Evolutionary conservation across 2,888 invertebrate genomes (phyloP), one percentile per base, ranked within the genome.

Genomic region (Suillia variegata): DNA sequence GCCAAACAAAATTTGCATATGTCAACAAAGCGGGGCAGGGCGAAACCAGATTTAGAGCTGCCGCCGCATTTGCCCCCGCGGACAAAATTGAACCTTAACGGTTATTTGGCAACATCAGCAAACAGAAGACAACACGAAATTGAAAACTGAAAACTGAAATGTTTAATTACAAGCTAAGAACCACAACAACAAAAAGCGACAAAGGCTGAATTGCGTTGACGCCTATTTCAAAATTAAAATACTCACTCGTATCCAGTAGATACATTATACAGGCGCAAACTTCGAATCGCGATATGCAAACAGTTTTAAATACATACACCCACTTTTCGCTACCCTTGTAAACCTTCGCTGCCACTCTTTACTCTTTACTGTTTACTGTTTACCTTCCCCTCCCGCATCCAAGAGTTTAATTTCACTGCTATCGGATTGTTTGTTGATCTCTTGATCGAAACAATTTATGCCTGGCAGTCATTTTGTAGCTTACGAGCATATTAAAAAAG

Each of bases 401-500:
- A n/a, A n/a, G 1, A 6, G 26, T 26, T 26, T 26, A 26, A n/a
- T 26, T 26, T 26, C 38, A 13, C 12, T 31, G 31, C n/a, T 13
- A 4, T 38, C n/a, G 4, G 10, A 61, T 63, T 69, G 67, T 69
- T 69, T 69, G 66, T 62, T 67, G 63, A 69, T 67, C 69, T 69
- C 69, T 69, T 67, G 67, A 69, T 69, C 69, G 69, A 69, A 67
- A 69, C 66, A 69, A 67, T 69, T 65, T 67, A 67, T 67, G 67
- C 67, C 66, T 59, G 60, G 63, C 60, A 65, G 67, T 66, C 67
- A 69, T 67, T 67, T 64, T 62, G 62, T 12, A 31, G 31, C 12
- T 31, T 8, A 12, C n/a, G n/a, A n/a, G n/a, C n/a, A n/a, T n/a
- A n/a, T n/a, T n/a, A n/a, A n/a, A n/a, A n/a, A n/a, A n/a, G n/a